Percentiles rank a stretch among this genome's conserved stretches.
phyloP scores from a whole-genome alignment of 1,140 invertebrate species.

The Drosophila albomicans region DNA sequence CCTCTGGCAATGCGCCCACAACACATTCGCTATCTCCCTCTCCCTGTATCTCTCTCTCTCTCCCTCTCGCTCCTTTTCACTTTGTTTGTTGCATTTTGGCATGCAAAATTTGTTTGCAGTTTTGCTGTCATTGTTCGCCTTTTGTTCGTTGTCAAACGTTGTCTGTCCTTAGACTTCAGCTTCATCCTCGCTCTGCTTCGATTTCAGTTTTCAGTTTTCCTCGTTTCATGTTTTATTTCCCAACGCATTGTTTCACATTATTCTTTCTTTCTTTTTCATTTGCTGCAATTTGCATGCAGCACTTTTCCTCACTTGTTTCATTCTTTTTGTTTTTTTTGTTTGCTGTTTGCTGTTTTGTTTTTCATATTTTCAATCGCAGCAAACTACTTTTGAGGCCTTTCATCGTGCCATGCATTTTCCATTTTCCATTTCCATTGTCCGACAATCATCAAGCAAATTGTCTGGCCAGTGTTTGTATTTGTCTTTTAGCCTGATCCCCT shows the following conservation, averaged over 20 bases:
- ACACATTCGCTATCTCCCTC: background rate
- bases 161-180: background rate
- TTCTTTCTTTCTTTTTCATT: conserved; percentile 25
- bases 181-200: background rate
- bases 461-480: conserved; percentile 46
- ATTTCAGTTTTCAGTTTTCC: background rate
- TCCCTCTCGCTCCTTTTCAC: background rate
- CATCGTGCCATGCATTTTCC: conserved; percentile 11
- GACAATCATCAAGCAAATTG: conserved; percentile 44
- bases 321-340: background rate
- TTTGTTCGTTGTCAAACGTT: conserved; percentile 41
- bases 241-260: conserved; percentile 1
- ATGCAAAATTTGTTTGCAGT: conserved; percentile 77
- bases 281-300: conserved; percentile 49
- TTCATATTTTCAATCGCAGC: conserved; percentile 17
- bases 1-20: conserved; percentile 33
- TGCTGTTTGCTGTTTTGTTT: background rate
- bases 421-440: conserved; percentile 38
- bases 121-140: conserved; percentile 51
- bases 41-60: background rate
- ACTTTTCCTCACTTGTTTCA: conserved; percentile 17
- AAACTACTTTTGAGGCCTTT: conserved; percentile 6
- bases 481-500: conserved; percentile 34
- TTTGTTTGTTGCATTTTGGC: conserved; percentile 68
- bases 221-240: background rate